phyloP scores from a whole-genome alignment of 2,113 vertebrate species.

The Malurus melanocephalus region DNA sequence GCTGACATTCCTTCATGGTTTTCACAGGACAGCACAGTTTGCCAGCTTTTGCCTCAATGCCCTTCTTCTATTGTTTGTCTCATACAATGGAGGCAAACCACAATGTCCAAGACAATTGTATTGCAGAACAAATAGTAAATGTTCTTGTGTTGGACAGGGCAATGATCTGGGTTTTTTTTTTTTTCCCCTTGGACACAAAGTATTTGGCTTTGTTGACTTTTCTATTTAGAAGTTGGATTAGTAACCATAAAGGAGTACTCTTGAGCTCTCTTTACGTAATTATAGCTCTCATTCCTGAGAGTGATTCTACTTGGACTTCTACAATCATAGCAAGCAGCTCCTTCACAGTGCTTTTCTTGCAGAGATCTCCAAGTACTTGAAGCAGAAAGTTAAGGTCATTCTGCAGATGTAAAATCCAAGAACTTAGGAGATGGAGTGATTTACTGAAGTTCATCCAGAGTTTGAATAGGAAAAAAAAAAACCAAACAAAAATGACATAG shows the following conservation, averaged over 20 bases:
- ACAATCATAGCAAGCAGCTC: not conserved
- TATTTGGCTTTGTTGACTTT: conserved; percentile 38
- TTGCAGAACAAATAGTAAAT: conserved; percentile 10
- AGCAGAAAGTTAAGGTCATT: not conserved
- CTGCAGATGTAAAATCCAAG: not conserved
- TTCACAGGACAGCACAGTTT: not conserved
- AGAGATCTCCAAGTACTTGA: not conserved
- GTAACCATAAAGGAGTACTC: not conserved
- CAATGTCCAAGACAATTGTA: not conserved
- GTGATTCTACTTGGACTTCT: conserved; percentile 2
- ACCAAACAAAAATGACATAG: rapidly evolving
- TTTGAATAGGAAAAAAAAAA: not conserved
- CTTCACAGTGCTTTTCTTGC: not conserved
- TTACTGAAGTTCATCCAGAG: not conserved
- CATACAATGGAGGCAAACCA: not conserved
- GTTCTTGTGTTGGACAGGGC: not conserved
- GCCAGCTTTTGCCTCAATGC: not conserved
- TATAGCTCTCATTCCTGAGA: not conserved
- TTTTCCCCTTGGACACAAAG: not conserved
- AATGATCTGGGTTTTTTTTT: not conserved
- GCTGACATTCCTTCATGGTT: not conserved
- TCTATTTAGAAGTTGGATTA: conserved; percentile 22
- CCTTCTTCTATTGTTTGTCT: not conserved
- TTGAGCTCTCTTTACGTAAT: not conserved
- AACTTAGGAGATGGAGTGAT: not conserved